phyloP scores from a whole-genome alignment of 1,140 invertebrate genomes.

The Bicyclus anynana region DNA sequence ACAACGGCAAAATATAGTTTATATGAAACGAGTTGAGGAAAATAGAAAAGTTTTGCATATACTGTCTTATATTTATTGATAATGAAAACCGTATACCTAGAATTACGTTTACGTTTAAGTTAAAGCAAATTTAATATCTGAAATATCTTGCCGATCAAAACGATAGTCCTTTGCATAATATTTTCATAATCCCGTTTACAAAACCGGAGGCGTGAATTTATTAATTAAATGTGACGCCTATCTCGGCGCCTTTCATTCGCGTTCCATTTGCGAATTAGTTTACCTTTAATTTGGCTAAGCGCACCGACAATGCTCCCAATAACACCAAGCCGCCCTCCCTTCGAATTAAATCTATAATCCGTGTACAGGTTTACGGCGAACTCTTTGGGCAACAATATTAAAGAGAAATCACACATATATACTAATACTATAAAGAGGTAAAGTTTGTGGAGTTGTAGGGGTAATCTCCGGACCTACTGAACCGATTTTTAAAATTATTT shows the following conservation, averaged over 20 bases:
- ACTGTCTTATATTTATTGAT: too few species aligned
- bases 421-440: too few species aligned
- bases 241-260: conserved; percentile 25
- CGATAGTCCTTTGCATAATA: background rate
- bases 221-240: conserved; percentile 31
- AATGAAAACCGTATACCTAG: too few species aligned
- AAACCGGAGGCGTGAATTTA: conserved; percentile 28
- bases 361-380: conserved; percentile 39
- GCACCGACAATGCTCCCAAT: conserved; percentile 40
- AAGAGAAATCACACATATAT: too few species aligned
- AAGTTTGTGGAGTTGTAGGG: too few species aligned
- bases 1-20: too few species aligned
- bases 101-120: too few species aligned
- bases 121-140: background rate
- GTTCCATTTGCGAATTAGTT: conserved; percentile 57
- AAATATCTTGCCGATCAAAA: background rate
- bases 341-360: conserved; percentile 48
- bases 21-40: too few species aligned
- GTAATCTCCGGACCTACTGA: too few species aligned
- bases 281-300: conserved; percentile 63
- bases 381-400: too few species aligned
- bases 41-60: too few species aligned
- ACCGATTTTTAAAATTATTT: too few species aligned
- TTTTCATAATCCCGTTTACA: conserved; percentile 14
- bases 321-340: conserved; percentile 25